Percentiles rank a stretch among this genome's conserved stretches.
phyloP scores from a whole-genome alignment of 1,140 invertebrate genomes.

The Caenorhabditis brenneri region DNA sequence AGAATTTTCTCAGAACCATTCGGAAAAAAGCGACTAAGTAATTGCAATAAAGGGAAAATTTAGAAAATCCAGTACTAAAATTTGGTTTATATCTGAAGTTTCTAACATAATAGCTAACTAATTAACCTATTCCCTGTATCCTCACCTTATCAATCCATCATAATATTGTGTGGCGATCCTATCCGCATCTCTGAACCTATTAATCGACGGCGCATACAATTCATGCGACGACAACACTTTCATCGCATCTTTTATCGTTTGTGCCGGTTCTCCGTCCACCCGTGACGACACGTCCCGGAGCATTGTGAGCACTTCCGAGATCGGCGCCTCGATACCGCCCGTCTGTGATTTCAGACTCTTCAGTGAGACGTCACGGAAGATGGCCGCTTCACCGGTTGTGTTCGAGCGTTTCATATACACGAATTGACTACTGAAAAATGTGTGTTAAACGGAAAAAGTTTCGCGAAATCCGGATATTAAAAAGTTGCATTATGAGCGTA shows the following conservation, averaged over 20 bases:
- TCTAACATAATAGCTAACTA: too few species aligned
- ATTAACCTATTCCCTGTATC: too few species aligned
- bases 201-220: conserved; percentile 67
- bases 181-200: conserved; percentile 66
- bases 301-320: conserved; percentile 53
- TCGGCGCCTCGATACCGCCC: conserved; percentile 52
- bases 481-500: too few species aligned
- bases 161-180: conserved; percentile 70
- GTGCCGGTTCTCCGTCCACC: conserved; percentile 47
- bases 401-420: conserved; percentile 70
- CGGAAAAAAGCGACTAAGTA: too few species aligned
- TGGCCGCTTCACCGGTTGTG: conserved; percentile 67
- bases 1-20: too few species aligned
- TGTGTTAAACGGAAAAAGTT: conserved; percentile 21
- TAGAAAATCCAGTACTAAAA: too few species aligned
- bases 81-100: too few species aligned
- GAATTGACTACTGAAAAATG: conserved; percentile 62
- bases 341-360: conserved; percentile 50
- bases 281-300: conserved; percentile 51
- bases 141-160: conserved; percentile 69
- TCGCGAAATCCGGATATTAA: conserved; percentile 2
- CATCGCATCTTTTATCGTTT: conserved; percentile 44
- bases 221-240: conserved; percentile 61
- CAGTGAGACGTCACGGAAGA: conserved; percentile 55
- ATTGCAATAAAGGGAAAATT: too few species aligned